Conservation (phyloP, 2,113 vertebrate species). For the Tamias sibiricus region DNA sequence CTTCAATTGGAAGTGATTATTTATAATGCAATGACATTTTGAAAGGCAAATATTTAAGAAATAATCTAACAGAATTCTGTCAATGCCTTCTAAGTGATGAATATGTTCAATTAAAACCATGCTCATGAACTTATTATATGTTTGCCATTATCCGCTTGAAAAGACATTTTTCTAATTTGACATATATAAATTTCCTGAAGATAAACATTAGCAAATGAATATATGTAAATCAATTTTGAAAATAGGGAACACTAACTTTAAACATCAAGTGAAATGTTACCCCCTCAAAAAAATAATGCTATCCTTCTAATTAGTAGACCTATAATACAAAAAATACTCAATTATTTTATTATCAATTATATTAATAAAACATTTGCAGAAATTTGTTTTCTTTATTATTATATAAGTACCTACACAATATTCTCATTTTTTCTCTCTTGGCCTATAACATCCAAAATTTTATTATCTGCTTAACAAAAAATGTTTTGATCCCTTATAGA, state of each 20-base stretch:
- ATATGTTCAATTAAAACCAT: slow-evolving; percentile 44
- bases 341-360: slow-evolving; percentile 6
- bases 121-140: neutral
- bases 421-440: slow-evolving; percentile 21
- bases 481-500: neutral
- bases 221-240: slow-evolving; percentile 25
- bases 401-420: neutral
- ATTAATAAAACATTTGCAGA: slow-evolving; percentile 30
- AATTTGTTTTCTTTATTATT: slow-evolving; percentile 34
- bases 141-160: slow-evolving; percentile 8
- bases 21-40: slow-evolving; percentile 2
- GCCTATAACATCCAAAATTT: slow-evolving; percentile 31
- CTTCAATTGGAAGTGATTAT: slow-evolving; percentile 20
- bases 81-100: slow-evolving; percentile 35
- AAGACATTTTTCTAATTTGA: slow-evolving; percentile 33
- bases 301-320: neutral
- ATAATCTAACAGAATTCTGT: neutral
- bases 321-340: slow-evolving; percentile 5
- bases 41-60: slow-evolving; percentile 37
- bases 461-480: slow-evolving; percentile 1
- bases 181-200: slow-evolving; percentile 29
- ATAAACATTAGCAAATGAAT: slow-evolving; percentile 24
- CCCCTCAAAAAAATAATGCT: neutral
- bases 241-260: slow-evolving; percentile 46
- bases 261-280: slow-evolving; percentile 31